Conservation (phyloP, 2,113 vertebrate genomes). For the Mustelus asterias region DNA sequence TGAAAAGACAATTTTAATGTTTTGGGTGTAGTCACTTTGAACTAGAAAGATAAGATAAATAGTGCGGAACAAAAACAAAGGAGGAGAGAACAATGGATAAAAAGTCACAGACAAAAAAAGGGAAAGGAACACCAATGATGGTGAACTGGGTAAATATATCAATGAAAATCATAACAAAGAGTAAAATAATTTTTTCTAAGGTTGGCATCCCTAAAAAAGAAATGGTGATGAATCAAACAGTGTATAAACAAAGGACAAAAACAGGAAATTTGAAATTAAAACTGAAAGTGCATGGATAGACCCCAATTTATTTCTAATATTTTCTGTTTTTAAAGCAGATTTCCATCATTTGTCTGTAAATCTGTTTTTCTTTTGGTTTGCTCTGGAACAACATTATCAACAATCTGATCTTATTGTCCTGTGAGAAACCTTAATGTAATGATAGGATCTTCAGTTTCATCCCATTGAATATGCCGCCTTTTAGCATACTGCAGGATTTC, state of each 20-base stretch:
- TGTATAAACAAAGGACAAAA: not conserved
- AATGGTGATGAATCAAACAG: not conserved
- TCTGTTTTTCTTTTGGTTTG: not conserved
- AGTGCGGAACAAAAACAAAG: not conserved
- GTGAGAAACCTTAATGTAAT: not conserved
- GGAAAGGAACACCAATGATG: not conserved
- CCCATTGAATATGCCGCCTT: not conserved
- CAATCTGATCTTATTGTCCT: not conserved
- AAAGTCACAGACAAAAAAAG: not conserved
- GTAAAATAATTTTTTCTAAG: not conserved
- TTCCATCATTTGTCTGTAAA: constrained; percentile 8
- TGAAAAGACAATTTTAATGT: not conserved
- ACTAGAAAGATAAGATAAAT: not conserved
- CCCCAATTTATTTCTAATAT: not conserved
- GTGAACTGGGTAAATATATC: not conserved
- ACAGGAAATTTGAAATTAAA: not conserved
- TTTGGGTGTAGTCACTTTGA: not conserved
- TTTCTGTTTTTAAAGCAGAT: not conserved
- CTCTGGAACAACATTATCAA: not conserved
- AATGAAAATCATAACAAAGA: not conserved
- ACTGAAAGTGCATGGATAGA: not conserved
- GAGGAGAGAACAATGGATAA: not conserved
- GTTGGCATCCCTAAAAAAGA: not conserved
- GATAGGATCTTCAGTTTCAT: not conserved
- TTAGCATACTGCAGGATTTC: not conserved